Percentiles rank a stretch among this genome's conserved stretches.
Evolutionary conservation across 1,140 invertebrate species (phyloP).

Genomic region (Coptotermes formosanus): DNA sequence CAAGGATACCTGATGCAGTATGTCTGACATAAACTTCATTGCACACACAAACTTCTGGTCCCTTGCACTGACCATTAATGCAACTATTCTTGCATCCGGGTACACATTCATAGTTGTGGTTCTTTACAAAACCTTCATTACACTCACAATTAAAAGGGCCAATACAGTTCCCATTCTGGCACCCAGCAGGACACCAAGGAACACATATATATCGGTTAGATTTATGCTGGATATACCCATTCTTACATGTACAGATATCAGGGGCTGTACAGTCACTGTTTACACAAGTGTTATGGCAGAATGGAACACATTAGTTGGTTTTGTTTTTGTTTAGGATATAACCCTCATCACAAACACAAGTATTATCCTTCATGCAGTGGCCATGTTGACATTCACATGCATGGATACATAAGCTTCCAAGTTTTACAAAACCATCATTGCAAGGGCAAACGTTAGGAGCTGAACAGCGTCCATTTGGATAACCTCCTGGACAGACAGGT

Average conservation of each 20-base stretch:
- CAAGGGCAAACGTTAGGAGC: constrained; percentile 25
- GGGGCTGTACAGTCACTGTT: constrained; percentile 42
- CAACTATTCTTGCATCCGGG: constrained; percentile 54
- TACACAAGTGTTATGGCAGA: constrained; percentile 34
- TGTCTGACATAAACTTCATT: constrained; percentile 37
- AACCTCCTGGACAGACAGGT: constrained; percentile 8
- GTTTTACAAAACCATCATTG: neutral
- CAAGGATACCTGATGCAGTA: constrained; percentile 24
- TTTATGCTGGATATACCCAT: constrained; percentile 34
- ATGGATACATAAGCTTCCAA: neutral
- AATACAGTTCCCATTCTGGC: constrained; percentile 39
- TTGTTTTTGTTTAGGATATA: neutral
- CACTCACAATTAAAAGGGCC: constrained; percentile 40
- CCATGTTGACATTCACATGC: neutral
- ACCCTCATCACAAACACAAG: neutral
- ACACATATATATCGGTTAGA: constrained; percentile 45
- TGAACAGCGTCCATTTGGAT: constrained; percentile 15
- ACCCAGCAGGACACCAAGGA: constrained; percentile 55
- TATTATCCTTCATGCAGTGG: neutral
- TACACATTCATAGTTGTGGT: constrained; percentile 44
- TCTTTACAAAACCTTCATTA: constrained; percentile 38
- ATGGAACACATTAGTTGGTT: constrained; percentile 17
- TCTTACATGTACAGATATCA: constrained; percentile 40
- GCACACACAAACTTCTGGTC: constrained; percentile 50
- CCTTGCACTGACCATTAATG: constrained; percentile 40